Conservation (phyloP, 1,140 invertebrate species). For the Formica selysi region DNA sequence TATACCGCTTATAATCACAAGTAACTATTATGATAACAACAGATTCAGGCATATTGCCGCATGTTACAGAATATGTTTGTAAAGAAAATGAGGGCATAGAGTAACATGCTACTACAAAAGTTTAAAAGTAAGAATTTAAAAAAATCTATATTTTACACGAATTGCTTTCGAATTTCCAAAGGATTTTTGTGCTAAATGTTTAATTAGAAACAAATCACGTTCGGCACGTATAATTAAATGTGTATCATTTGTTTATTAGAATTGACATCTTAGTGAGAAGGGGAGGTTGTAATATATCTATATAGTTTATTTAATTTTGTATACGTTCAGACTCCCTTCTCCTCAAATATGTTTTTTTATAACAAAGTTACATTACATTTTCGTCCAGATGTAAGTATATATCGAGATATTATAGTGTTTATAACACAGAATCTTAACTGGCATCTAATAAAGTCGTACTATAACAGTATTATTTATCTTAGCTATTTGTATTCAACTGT, state of each 20-base stretch:
- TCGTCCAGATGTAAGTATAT: slow-evolving; percentile 46
- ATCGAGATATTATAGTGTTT: slow-evolving; percentile 64
- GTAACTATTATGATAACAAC: slow-evolving; percentile 13
- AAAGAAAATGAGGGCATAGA: slow-evolving; percentile 24
- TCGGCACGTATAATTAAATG: slow-evolving; percentile 61
- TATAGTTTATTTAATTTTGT: slow-evolving; percentile 76
- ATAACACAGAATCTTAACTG: slow-evolving; percentile 64
- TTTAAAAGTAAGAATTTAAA: slow-evolving; percentile 43
- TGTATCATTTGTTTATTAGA: slow-evolving; percentile 39
- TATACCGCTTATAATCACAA: slow-evolving; percentile 18
- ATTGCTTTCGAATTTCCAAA: slow-evolving; percentile 41
- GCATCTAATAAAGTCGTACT: slow-evolving; percentile 69
- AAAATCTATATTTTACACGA: slow-evolving; percentile 64
- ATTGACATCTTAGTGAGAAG: slow-evolving; percentile 49
- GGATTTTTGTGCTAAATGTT: slow-evolving; percentile 49
- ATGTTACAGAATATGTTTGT: slow-evolving; percentile 33
- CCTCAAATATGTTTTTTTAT: slow-evolving; percentile 54
- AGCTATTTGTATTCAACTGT: neutral
- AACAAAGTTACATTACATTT: slow-evolving; percentile 70
- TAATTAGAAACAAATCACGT: slow-evolving; percentile 28
- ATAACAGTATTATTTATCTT: neutral
- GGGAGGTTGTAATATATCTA: slow-evolving; percentile 69
- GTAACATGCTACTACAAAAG: neutral
- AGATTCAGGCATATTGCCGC: slow-evolving; percentile 1
- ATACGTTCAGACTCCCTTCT: slow-evolving; percentile 58